Percentiles rank a stretch among this genome's conserved stretches.
phyloP scores from a whole-genome alignment of 2,888 invertebrate species.

The Griposia aprilina region DNA sequence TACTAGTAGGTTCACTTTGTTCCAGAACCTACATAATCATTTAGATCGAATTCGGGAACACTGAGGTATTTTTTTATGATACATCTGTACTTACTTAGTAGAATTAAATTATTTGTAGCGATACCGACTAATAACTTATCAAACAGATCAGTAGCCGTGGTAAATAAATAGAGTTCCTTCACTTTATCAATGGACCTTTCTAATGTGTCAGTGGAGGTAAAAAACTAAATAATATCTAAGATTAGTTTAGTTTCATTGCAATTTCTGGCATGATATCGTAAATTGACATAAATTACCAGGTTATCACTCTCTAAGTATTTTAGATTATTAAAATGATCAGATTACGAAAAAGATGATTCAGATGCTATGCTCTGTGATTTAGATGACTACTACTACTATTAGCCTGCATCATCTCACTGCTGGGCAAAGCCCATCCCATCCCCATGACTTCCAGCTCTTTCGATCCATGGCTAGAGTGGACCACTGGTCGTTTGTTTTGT shows the following conservation, averaged over 20 bases:
- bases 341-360: background rate
- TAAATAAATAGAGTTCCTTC: too few relatives aligned
- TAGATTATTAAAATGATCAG: background rate
- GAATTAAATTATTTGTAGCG: background rate
- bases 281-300: background rate
- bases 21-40: background rate
- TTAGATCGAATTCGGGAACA: background rate
- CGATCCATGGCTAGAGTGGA: too few relatives aligned
- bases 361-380: too few relatives aligned
- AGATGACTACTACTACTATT: too few relatives aligned
- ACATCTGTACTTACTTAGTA: too few relatives aligned
- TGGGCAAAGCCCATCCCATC: too few relatives aligned
- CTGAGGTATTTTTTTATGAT: background rate
- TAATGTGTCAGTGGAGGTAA: background rate
- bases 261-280: background rate
- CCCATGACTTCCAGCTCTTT: too few relatives aligned
- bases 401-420: too few relatives aligned
- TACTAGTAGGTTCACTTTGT: background rate
- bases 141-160: background rate
- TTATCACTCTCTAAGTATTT: background rate
- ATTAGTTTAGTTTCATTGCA: background rate
- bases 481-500: too few relatives aligned
- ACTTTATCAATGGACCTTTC: background rate
- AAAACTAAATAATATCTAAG: background rate
- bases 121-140: background rate